Base-by-base conservation (phyloP, 2,888 invertebrate species). In the Drosophila eohydei region DNA sequence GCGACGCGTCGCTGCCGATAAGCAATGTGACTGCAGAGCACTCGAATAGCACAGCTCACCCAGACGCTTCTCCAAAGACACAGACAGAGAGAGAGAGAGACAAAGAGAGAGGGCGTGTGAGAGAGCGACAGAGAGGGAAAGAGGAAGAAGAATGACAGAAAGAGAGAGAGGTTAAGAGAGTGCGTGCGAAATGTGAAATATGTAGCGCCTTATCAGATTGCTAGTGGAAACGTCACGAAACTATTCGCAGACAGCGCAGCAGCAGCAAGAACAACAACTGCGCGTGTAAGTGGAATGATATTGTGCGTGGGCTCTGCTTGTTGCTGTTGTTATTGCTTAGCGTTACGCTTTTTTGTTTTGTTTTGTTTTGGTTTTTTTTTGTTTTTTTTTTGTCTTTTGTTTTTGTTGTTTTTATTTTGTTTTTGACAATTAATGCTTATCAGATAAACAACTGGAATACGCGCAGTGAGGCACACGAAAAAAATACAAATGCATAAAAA, bases 1-100 rank as follows among this genome's bases (percentile, higher is more conserved):
- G 40, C 73, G 73, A 50, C 52, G 74, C 77, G 74, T 68, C 76
- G 66, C 75, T 69, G 69, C 67, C 65, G 68, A 69, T 68, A 66
- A 67, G 59, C 67, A 48, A 43, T 44, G 62, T 52, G 61, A 69
- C 61, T 62, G 69, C 50, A 76, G 73, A 65, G 76, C 76, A 44
- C 75, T 72, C 57, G 63, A 38, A 55, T 69, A 65, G 56, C 76
- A 70, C 62, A 74, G 73, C 69, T 62, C 74, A 57, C 44, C 38
- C n/a, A 40, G 44, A 46, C 26, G 26, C 34, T n/a, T 57, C 26
- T 38, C 21, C 54, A 28, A 32, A 32, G 30, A 30, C 4, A n/a
- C 21, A 38, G 28, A 38, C 4, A 6, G 26, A 16, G 61, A 3
- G 26, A 4, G 4, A 41, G 41, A 40, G 58, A 32, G 61, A 26